phyloP scores from a whole-genome alignment of 2,888 invertebrate genomes.

The Cheilosia variabilis region DNA sequence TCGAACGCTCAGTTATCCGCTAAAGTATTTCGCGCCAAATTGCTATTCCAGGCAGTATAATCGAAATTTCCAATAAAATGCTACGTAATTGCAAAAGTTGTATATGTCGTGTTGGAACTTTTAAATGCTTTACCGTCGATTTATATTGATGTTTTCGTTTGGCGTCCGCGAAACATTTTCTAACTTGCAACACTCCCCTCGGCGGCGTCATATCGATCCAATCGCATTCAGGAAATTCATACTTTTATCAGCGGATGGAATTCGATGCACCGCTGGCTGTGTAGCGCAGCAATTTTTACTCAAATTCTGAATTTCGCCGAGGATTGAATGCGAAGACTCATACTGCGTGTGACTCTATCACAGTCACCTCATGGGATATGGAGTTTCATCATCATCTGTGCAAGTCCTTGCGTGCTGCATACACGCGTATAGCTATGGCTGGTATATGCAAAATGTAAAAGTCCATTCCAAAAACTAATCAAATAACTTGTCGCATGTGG shows the following conservation, averaged over 20 bases:
- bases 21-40: neutral
- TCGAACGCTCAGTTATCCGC: neutral
- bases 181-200: neutral
- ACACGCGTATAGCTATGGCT: neutral
- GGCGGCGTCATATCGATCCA: slow-evolving; percentile 27
- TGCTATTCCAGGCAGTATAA: neutral
- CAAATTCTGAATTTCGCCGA: neutral
- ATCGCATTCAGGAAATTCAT: slow-evolving; percentile 36
- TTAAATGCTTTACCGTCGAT: neutral
- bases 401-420: neutral
- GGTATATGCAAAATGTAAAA: neutral
- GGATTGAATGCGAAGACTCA: neutral
- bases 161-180: neutral
- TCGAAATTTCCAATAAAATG: neutral
- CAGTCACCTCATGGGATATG: neutral
- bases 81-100: neutral
- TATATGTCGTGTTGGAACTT: neutral
- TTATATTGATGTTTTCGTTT: neutral
- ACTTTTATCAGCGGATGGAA: slow-evolving; percentile 25
- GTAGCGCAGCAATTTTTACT: neutral
- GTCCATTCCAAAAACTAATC: slow-evolving; percentile 18
- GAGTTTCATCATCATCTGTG: slow-evolving; percentile 13
- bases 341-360: neutral
- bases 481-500: slow-evolving; percentile 10
- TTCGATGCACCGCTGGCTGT: slow-evolving; percentile 11